Conservation (phyloP, 2,113 vertebrate species). For the Anhinga rufa region DNA sequence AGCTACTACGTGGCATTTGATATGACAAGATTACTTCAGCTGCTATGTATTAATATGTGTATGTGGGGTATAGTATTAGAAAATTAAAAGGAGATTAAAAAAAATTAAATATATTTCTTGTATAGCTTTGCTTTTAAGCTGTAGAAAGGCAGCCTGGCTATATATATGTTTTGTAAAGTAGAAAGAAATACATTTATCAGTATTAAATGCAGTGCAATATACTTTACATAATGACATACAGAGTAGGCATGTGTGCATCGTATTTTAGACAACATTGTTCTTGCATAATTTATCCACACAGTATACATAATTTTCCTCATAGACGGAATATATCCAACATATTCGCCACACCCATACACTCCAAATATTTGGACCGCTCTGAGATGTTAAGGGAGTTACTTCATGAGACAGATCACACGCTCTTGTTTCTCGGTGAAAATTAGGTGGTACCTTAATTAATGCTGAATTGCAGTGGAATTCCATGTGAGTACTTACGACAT, state of each 20-base stretch:
- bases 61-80: neutral
- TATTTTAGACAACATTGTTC: neutral
- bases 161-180: neutral
- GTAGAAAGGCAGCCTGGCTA: neutral
- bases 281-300: neutral
- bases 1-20: neutral
- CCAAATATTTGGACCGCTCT: slow-evolving; percentile 22
- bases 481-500: slow-evolving; percentile 51
- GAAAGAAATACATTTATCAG: neutral
- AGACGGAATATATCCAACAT: neutral
- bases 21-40: neutral
- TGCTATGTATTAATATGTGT: neutral
- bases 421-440: slow-evolving; percentile 59
- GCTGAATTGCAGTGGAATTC: slow-evolving; percentile 61
- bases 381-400: slow-evolving; percentile 29
- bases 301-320: neutral
- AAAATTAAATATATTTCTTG: neutral
- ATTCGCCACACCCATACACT: neutral
- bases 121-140: neutral
- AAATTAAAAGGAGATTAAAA: neutral
- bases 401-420: slow-evolving; percentile 6
- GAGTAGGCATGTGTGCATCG: neutral
- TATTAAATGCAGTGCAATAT: neutral
- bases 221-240: neutral
- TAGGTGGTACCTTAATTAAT: slow-evolving; percentile 67